These are phyloP conservation scores for Sorex fumeus DNA, from an alignment of 2,113 vertebrate species.

Conservation along the genomic window DNA sequence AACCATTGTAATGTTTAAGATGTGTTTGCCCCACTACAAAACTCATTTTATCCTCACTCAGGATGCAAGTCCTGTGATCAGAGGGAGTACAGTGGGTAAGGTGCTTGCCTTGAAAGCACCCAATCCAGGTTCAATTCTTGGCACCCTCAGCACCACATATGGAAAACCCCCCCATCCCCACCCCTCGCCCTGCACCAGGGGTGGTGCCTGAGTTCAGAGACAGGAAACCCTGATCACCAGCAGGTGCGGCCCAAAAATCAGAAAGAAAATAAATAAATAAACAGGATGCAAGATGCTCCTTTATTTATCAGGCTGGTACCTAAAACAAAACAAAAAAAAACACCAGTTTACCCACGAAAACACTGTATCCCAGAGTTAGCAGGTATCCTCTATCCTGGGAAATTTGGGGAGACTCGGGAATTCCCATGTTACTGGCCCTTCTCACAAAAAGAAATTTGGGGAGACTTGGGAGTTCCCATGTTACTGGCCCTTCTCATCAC, in stretches of 20 bases:
- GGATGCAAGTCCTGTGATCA: not conserved
- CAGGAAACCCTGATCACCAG: too few relatives aligned
- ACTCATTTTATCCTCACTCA: slow-evolving; percentile 22
- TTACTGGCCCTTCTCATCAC: not conserved
- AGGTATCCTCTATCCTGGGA: not conserved
- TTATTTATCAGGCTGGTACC: slow-evolving; percentile 15
- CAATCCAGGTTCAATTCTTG: too few relatives aligned
- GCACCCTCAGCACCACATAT: too few relatives aligned
- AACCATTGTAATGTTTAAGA: slow-evolving; percentile 30
- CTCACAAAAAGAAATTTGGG: slow-evolving; percentile 33
- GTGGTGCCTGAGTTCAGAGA: too few relatives aligned
- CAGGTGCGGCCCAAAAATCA: too few relatives aligned
- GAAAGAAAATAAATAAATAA: not conserved
- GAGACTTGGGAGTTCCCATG: slow-evolving; percentile 8
- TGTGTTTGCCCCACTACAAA: not conserved
- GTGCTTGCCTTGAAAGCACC: too few relatives aligned
- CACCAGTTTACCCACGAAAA: slow-evolving; percentile 31
- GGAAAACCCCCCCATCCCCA: too few relatives aligned
- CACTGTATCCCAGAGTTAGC: not conserved
- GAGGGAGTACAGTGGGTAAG: too few relatives aligned
- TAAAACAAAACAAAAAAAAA: not conserved
- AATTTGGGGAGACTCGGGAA: slow-evolving; percentile 18
- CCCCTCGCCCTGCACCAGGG: too few relatives aligned
- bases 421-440: slow-evolving; percentile 6
- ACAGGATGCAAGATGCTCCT: not conserved